Conservation (phyloP, 2,113 vertebrate species). For the Scalopus aquaticus region DNA sequence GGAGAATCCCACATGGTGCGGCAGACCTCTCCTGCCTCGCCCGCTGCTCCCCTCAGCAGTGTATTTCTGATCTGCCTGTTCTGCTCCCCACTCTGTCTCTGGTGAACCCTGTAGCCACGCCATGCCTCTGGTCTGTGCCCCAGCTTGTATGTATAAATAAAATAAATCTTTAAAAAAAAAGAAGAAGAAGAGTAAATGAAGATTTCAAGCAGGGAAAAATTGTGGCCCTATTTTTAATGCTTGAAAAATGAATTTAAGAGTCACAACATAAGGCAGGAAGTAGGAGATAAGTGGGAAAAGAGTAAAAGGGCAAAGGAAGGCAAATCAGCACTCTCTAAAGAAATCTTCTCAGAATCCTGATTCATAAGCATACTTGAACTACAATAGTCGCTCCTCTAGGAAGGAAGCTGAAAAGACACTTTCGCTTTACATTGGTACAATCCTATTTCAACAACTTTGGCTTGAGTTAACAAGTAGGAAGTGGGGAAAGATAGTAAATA, state of each 20-base stretch:
- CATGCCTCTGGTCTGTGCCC: too few species aligned
- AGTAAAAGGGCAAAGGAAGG: background rate
- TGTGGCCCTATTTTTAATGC: background rate
- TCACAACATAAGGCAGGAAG: background rate
- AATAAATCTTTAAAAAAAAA: too few species aligned
- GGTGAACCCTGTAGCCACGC: too few species aligned
- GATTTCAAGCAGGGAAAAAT: background rate
- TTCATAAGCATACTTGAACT: background rate
- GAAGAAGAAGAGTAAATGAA: background rate
- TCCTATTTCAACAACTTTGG: background rate
- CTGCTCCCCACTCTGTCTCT: too few species aligned
- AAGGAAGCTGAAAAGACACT: background rate
- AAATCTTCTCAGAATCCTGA: background rate
- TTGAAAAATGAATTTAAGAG: conserved; percentile 37
- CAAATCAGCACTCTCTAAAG: background rate
- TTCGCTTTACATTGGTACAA: background rate
- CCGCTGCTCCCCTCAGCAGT: too few species aligned
- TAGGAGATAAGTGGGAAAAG: background rate
- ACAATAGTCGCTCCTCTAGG: background rate
- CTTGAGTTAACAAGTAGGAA: background rate
- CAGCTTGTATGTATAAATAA: too few species aligned
- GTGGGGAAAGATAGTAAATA: background rate
- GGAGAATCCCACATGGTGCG: too few species aligned
- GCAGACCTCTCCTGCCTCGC: too few species aligned
- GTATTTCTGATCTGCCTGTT: too few species aligned